Percentiles rank a stretch among this genome's conserved stretches.
Evolutionary conservation across 2,888 invertebrate genomes (phyloP).

Genomic region (Steinernema scapterisci): DNA sequence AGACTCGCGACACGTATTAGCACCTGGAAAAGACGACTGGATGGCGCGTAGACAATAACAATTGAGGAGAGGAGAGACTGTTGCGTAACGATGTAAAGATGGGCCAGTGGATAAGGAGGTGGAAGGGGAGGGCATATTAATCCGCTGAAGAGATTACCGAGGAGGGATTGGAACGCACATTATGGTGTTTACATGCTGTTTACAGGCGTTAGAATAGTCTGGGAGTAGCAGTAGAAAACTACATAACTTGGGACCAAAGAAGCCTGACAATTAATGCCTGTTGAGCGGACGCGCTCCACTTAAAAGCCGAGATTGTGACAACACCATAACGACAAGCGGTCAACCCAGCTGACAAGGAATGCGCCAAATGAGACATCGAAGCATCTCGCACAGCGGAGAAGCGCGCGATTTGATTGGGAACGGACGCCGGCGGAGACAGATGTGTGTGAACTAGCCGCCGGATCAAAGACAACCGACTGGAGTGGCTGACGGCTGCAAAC

Average conservation of each 20-base stretch:
- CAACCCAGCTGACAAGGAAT: constrained; percentile 16
- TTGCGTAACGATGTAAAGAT: constrained; percentile 18
- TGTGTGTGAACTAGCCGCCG: constrained; percentile 28
- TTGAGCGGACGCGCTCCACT: no score
- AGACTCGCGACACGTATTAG: constrained; percentile 4
- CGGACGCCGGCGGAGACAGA: constrained; percentile 28
- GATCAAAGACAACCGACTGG: constrained; percentile 25
- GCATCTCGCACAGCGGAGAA: background rate
- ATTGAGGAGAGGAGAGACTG: background rate
- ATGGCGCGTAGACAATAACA: constrained; percentile 8
- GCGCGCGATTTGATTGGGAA: constrained; percentile 18
- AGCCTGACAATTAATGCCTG: background rate
- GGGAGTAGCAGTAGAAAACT: no score
- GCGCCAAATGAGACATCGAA: constrained; percentile 4
- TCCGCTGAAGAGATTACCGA: constrained; percentile 6
- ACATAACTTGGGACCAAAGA: background rate
- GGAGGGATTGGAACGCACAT: background rate
- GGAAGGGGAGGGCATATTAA: no score
- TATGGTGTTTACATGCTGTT: background rate
- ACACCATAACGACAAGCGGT: background rate
- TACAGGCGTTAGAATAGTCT: no score
- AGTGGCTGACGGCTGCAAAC: constrained; percentile 10
- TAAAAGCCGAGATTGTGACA: background rate
- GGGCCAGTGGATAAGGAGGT: constrained; percentile 14
- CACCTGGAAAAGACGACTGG: background rate